phyloP scores from a whole-genome alignment of 1,140 invertebrate genomes.

The Drosophila elegans region DNA sequence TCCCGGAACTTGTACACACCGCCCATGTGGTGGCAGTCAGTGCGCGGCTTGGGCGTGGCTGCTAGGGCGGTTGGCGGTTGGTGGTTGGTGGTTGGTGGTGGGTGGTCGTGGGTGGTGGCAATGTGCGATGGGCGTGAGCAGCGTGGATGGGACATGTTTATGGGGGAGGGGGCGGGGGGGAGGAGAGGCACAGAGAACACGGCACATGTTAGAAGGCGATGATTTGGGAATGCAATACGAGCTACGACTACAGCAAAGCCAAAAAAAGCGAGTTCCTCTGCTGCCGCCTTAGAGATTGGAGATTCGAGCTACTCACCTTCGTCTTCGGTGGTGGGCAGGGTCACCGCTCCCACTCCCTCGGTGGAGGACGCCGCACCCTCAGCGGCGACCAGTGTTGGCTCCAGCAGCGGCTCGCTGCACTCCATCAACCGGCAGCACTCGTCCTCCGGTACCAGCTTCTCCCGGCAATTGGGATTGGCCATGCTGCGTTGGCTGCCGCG shows the following conservation, averaged over 20 bases:
- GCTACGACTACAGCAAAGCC: slow-evolving; percentile 42
- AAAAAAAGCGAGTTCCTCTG: slow-evolving; percentile 12
- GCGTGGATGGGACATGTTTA: slow-evolving; percentile 54
- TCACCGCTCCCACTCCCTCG: not conserved
- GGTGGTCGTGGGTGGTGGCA: slow-evolving; percentile 5
- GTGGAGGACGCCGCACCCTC: slow-evolving; percentile 24
- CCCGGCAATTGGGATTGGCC: slow-evolving; percentile 90
- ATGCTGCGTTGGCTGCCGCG: slow-evolving; percentile 86
- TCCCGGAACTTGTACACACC: slow-evolving; percentile 90
- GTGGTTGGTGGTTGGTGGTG: too few relatives aligned
- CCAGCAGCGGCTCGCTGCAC: slow-evolving; percentile 85
- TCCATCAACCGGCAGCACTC: slow-evolving; percentile 91
- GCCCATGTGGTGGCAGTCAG: slow-evolving; percentile 91
- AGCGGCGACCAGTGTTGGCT: slow-evolving; percentile 49
- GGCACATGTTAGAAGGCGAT: slow-evolving; percentile 43
- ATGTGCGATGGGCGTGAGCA: slow-evolving; percentile 34
- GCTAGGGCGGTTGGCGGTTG: slow-evolving; percentile 3
- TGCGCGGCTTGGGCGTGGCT: slow-evolving; percentile 76
- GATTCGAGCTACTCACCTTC: slow-evolving; percentile 62
- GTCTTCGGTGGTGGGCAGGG: slow-evolving; percentile 15
- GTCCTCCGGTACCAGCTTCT: slow-evolving; percentile 88
- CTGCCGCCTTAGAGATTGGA: slow-evolving; percentile 1
- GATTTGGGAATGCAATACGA: slow-evolving; percentile 31
- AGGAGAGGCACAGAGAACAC: slow-evolving; percentile 55
- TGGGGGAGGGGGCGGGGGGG: slow-evolving; percentile 39